phyloP scores from a whole-genome alignment of 2,113 vertebrate species.

The Sisor rabdophorus region DNA sequence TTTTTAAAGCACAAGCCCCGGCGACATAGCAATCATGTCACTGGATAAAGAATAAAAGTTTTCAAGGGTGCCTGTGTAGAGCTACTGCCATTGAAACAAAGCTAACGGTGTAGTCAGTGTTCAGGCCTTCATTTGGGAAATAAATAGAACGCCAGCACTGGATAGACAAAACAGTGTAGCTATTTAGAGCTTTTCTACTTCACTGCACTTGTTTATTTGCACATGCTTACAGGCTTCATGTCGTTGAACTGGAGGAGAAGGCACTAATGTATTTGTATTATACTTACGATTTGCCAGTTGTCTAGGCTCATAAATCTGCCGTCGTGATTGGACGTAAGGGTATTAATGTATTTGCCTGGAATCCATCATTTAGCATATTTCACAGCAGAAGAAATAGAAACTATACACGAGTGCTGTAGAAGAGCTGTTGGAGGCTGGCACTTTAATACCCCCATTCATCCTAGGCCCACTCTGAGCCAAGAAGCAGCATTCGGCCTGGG shows the following conservation, averaged over 20 bases:
- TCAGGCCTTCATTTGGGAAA: conserved; percentile 25
- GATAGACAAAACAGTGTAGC: conserved; percentile 30
- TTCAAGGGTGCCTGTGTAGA: conserved; percentile 2
- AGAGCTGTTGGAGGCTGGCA: conserved; percentile 43
- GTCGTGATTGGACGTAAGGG: conserved; percentile 39
- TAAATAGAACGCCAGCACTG: conserved; percentile 7
- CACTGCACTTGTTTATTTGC: conserved; percentile 37
- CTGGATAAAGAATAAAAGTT: not conserved
- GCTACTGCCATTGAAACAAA: not conserved
- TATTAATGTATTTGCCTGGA: conserved; percentile 49
- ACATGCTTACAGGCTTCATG: conserved; percentile 25
- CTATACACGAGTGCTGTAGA: conserved; percentile 34
- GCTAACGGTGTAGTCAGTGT: not conserved
- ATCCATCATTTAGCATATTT: conserved; percentile 41
- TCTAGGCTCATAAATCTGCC: conserved; percentile 9
- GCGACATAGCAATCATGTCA: not conserved
- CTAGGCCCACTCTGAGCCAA: conserved; percentile 40
- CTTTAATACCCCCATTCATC: conserved; percentile 54
- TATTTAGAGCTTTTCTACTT: conserved; percentile 36
- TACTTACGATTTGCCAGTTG: conserved; percentile 26
- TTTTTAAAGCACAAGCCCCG: too few species aligned
- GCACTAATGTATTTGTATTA: conserved; percentile 24
- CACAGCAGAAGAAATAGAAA: conserved; percentile 36
- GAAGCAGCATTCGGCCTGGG: conserved; percentile 50
- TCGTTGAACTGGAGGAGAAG: not conserved